Percentiles rank a stretch among this genome's conserved stretches.
phyloP scores from a whole-genome alignment of 2,113 vertebrate species.

The Neogobius melanostomus region DNA sequence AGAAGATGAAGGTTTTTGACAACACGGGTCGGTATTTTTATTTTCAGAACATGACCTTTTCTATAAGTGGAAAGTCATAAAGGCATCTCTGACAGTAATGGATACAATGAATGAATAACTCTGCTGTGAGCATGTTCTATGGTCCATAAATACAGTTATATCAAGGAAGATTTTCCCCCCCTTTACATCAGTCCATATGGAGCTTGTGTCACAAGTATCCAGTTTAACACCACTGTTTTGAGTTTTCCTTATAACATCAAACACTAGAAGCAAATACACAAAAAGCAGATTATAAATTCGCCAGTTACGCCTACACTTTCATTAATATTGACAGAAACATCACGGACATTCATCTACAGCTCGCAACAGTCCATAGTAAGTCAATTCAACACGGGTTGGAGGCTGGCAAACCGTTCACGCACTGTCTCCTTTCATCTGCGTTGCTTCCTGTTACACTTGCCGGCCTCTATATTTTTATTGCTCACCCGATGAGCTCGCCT shows the following conservation, averaged over 20 bases:
- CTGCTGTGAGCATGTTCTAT: not conserved
- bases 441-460: not conserved
- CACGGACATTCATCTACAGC: constrained; percentile 32
- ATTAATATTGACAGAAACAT: constrained; percentile 39
- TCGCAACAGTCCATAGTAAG: constrained; percentile 18
- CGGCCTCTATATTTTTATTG: not conserved
- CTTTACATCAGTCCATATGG: not conserved
- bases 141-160: constrained; percentile 2
- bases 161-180: not conserved
- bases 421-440: not conserved
- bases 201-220: constrained; percentile 8
- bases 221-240: not conserved
- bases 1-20: not conserved
- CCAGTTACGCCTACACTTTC: constrained; percentile 32
- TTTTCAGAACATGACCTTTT: constrained; percentile 1
- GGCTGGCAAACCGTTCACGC: constrained; percentile 7
- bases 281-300: constrained; percentile 28
- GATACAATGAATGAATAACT: not conserved
- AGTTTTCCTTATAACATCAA: constrained; percentile 15
- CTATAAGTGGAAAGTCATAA: not conserved
- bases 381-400: not conserved
- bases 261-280: constrained; percentile 25
- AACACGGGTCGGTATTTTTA: not conserved
- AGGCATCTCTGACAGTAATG: not conserved
- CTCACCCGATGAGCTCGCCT: constrained; percentile 24